These are phyloP conservation scores for Boulengeromyrus knoepffleri DNA, from an alignment of 2,113 vertebrate species.

Conservation along the genomic window DNA sequence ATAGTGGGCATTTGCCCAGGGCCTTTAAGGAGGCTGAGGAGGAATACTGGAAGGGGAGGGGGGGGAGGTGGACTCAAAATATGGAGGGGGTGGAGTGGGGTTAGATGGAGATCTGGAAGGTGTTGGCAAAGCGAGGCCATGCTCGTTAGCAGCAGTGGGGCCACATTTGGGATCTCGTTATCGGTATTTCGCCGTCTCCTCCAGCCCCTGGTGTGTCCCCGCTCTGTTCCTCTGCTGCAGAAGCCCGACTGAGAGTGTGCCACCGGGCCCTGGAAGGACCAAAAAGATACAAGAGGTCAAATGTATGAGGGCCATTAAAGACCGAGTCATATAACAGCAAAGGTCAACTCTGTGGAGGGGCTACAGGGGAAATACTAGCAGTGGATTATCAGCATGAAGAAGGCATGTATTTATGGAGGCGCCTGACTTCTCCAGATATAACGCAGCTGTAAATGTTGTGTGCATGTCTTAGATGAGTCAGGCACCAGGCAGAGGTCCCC, in stretches of 20 bases:
- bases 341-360: background rate
- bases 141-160: background rate
- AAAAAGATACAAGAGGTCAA: background rate
- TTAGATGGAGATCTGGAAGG: background rate
- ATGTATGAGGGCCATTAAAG: background rate
- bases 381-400: background rate
- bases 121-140: background rate
- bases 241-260: too few species aligned
- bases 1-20: background rate
- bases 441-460: background rate
- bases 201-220: background rate
- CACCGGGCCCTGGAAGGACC: background rate
- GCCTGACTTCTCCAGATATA: background rate
- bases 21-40: background rate
- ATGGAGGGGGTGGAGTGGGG: background rate
- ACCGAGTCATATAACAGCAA: background rate
- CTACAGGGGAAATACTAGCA: background rate
- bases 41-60: background rate
- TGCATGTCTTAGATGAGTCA: background rate
- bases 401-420: background rate
- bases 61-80: background rate
- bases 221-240: too few species aligned
- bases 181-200: background rate
- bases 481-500: background rate
- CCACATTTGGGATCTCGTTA: constrained; percentile 3